phyloP scores from a whole-genome alignment of 2,888 invertebrate genomes.

The Psylliodes chrysocephalus region DNA sequence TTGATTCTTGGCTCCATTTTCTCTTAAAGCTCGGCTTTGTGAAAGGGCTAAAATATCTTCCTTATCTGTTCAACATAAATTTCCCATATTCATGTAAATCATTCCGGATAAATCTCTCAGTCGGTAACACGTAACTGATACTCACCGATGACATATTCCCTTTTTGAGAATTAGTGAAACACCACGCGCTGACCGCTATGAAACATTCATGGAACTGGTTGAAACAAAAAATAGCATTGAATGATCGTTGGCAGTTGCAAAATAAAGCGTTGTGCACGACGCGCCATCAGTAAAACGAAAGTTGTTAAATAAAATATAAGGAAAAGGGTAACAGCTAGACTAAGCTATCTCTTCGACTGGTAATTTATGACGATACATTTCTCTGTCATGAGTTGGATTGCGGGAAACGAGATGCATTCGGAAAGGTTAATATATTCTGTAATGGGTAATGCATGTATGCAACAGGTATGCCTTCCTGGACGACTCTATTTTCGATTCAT shows the following conservation, averaged over 20 bases:
- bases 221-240: background rate
- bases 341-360: conserved; percentile 30
- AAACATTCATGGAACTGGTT: conserved; percentile 37
- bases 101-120: background rate
- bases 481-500: conserved; percentile 24
- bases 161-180: conserved; percentile 36
- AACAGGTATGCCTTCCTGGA: conserved; percentile 22
- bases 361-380: conserved; percentile 44
- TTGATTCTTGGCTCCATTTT: too few relatives aligned
- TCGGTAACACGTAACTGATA: conserved; percentile 5
- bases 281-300: conserved; percentile 43
- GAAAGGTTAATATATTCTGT: conserved; percentile 50
- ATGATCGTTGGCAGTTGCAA: conserved; percentile 35
- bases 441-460: conserved; percentile 21
- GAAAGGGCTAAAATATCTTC: too few relatives aligned
- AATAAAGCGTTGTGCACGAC: conserved; percentile 41
- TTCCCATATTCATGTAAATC: background rate
- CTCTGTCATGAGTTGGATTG: conserved; percentile 5
- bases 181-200: conserved; percentile 35
- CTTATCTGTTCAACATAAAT: background rate
- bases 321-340: conserved; percentile 45
- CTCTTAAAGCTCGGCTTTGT: too few relatives aligned
- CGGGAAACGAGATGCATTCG: conserved; percentile 32
- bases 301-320: conserved; percentile 49
- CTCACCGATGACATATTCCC: conserved; percentile 31